phyloP scores from a whole-genome alignment of 2,888 invertebrate genomes.

The Trachelus tabidus region DNA sequence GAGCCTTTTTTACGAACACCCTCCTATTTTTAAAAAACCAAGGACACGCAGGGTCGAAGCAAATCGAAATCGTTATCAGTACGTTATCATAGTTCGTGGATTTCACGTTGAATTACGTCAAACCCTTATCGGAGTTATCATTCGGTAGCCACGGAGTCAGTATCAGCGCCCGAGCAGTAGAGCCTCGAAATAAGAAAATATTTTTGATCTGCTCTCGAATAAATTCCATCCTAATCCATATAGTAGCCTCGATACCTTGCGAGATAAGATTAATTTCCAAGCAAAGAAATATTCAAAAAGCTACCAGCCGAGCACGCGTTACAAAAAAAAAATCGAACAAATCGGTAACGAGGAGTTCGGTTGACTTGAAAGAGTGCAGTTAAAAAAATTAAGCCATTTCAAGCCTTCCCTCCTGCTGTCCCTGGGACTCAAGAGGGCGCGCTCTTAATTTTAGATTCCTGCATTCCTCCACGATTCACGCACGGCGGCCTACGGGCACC shows the following conservation, averaged over 20 bases:
- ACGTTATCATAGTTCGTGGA: not conserved
- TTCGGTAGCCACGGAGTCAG: not conserved
- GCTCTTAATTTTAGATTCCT: conserved; percentile 49
- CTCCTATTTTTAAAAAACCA: not conserved
- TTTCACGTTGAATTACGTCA: not conserved
- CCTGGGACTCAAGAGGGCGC: conserved; percentile 14
- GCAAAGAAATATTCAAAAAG: conserved; percentile 12
- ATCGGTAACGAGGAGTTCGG: conserved; percentile 18
- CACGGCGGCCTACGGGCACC: not conserved
- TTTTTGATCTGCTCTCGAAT: not conserved
- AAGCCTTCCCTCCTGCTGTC: conserved; percentile 5
- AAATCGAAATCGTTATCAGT: not conserved
- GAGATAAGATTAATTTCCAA: not conserved
- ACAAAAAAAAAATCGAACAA: conserved; percentile 13
- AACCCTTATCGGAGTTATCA: not conserved
- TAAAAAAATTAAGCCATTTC: conserved; percentile 25
- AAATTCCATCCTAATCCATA: not conserved
- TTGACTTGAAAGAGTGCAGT: conserved; percentile 35
- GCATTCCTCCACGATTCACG: conserved; percentile 25
- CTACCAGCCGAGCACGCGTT: conserved; percentile 17
- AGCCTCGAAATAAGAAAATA: not conserved
- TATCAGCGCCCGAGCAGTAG: not conserved
- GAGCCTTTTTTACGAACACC: not conserved
- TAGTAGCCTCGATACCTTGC: not conserved
- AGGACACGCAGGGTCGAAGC: not conserved